A percentile compares a stretch with the other conserved stretches of the same genome.
These are phyloP conservation scores for Mesembrinibis cayennensis DNA, from an alignment of 2,113 vertebrate species.

Conservation along the genomic window DNA sequence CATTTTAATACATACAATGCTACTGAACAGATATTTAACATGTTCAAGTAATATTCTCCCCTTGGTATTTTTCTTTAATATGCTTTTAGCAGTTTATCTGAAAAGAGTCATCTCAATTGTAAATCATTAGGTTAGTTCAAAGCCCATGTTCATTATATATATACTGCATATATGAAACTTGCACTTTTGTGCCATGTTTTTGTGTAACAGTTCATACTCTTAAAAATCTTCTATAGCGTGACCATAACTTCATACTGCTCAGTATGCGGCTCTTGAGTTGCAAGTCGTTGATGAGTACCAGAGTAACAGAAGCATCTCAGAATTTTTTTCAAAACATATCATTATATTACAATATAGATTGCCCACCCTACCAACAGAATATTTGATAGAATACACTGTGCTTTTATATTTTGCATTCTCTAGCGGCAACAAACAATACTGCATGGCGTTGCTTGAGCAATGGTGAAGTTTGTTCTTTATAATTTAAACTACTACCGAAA, in stretches of 20 bases:
- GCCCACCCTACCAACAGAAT: slow-evolving; percentile 41
- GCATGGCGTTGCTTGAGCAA: slow-evolving; percentile 72
- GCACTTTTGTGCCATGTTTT: slow-evolving; percentile 60
- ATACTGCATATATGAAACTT: slow-evolving; percentile 47
- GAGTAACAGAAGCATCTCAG: slow-evolving; percentile 47
- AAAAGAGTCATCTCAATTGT: slow-evolving; percentile 60
- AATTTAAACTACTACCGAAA: slow-evolving; percentile 67
- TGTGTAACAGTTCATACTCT: slow-evolving; percentile 57
- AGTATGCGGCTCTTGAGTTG: slow-evolving; percentile 66
- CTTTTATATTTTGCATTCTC: slow-evolving; percentile 78
- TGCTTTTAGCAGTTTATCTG: slow-evolving; percentile 66
- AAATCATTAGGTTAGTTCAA: slow-evolving; percentile 51
- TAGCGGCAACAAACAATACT: slow-evolving; percentile 71
- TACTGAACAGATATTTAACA: slow-evolving; percentile 56
- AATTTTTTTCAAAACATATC: slow-evolving; percentile 57
- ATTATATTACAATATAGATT: slow-evolving; percentile 29
- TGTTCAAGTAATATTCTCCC: slow-evolving; percentile 50
- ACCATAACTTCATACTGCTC: slow-evolving; percentile 78
- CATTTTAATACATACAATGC: slow-evolving; percentile 63
- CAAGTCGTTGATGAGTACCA: slow-evolving; percentile 67
- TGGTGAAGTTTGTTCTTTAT: slow-evolving; percentile 65
- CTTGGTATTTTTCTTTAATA: slow-evolving; percentile 60
- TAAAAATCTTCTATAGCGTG: slow-evolving; percentile 49
- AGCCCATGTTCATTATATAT: slow-evolving; percentile 44
- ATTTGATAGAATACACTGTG: slow-evolving; percentile 72